These are phyloP conservation scores for Corynorhinus townsendii DNA, from an alignment of 2,113 vertebrate species.

Conservation along the genomic window DNA sequence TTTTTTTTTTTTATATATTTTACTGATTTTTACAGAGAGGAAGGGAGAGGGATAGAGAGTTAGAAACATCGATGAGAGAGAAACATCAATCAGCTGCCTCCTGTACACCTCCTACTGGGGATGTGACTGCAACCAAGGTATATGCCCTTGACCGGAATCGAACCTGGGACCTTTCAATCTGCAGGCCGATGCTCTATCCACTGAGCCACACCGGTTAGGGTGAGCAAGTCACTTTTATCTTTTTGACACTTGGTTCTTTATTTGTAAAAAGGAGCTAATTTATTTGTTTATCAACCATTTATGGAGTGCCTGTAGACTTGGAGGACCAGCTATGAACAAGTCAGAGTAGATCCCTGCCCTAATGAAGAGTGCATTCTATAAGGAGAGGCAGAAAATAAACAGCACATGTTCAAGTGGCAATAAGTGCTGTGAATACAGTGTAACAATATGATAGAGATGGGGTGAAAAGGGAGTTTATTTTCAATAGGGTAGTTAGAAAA, in stretches of 20 bases:
- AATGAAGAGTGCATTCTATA: background rate
- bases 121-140: too few species aligned
- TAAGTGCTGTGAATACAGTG: background rate
- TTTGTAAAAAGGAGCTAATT: background rate
- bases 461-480: background rate
- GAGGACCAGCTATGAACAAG: background rate
- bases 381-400: background rate
- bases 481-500: background rate
- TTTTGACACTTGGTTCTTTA: background rate
- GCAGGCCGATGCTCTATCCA: too few species aligned
- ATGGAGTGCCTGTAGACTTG: background rate
- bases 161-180: too few species aligned
- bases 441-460: background rate
- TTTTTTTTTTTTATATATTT: background rate
- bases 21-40: too few species aligned
- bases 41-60: too few species aligned
- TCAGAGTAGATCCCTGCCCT: background rate
- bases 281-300: background rate
- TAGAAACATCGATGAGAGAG: too few species aligned
- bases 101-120: too few species aligned
- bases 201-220: too few species aligned
- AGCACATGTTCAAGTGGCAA: background rate
- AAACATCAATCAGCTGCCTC: too few species aligned
- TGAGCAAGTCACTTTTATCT: background rate
- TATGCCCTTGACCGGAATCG: too few species aligned